Conservation (phyloP, 2,888 invertebrate genomes). For the Punctoribates punctum region DNA sequence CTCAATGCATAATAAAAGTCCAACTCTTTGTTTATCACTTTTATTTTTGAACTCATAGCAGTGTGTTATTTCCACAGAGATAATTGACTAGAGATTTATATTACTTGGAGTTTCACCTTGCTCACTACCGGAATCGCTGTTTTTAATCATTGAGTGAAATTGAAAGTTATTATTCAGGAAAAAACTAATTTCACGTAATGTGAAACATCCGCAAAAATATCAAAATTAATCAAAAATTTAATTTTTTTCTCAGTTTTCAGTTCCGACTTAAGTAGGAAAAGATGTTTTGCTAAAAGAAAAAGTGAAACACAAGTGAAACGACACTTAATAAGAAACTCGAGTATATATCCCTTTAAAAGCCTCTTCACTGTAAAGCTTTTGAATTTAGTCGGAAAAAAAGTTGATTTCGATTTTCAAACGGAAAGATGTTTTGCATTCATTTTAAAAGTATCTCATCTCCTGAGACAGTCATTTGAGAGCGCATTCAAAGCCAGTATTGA, state of each 20-base stretch:
- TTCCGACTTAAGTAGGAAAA: neutral
- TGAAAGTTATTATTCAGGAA: too few species aligned
- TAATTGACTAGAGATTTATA: too few species aligned
- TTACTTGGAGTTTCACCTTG: neutral
- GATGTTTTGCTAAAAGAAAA: neutral
- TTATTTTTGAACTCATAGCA: too few species aligned
- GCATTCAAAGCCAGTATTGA: too few species aligned
- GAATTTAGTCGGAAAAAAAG: neutral
- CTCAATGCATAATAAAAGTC: too few species aligned
- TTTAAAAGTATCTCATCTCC: neutral
- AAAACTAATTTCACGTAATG: too few species aligned
- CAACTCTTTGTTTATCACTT: too few species aligned
- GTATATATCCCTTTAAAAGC: constrained; percentile 23
- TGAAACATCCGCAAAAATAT: neutral
- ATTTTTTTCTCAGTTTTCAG: neutral
- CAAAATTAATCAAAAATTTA: neutral
- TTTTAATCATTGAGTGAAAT: neutral
- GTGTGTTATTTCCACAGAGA: too few species aligned
- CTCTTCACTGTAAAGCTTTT: constrained; percentile 8
- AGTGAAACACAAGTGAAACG: neutral
- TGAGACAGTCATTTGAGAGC: too few species aligned
- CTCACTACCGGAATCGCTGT: neutral
- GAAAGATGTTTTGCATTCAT: neutral
- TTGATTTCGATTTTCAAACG: neutral
- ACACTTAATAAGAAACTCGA: neutral